phyloP scores from a whole-genome alignment of 2,113 vertebrate species.

The Phainopepla nitens region DNA sequence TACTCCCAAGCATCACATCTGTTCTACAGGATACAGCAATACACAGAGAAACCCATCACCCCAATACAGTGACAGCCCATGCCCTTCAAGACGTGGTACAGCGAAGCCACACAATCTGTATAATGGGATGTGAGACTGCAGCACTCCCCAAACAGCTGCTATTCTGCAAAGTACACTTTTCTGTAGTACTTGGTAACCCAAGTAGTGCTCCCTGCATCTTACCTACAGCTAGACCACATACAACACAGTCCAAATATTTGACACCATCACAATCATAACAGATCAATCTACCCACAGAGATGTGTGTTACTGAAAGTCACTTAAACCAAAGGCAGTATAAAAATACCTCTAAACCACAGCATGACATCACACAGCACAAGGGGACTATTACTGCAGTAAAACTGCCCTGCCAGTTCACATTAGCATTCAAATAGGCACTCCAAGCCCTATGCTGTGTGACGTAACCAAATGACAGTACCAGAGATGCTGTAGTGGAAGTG shows the following conservation, averaged over 20 bases:
- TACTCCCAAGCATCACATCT: rapidly evolving
- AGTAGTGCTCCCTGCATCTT: too few species aligned
- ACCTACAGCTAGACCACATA: not conserved
- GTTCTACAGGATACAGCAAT: not conserved
- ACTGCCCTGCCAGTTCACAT: not conserved
- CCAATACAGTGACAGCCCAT: rapidly evolving
- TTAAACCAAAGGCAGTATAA: not conserved
- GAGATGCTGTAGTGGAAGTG: not conserved
- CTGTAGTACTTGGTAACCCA: rapidly evolving
- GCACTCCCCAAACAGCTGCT: rapidly evolving
- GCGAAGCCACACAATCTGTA: not conserved
- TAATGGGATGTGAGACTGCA: not conserved
- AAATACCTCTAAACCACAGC: not conserved
- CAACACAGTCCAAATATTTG: rapidly evolving
- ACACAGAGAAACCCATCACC: rapidly evolving
- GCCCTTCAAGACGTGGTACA: rapidly evolving
- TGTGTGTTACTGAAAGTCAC: not conserved
- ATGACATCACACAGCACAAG: not conserved
- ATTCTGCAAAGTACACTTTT: not conserved
- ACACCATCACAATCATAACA: rapidly evolving
- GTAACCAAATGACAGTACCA: not conserved
- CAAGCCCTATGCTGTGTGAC: not conserved
- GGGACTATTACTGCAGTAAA: not conserved
- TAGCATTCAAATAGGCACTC: not conserved
- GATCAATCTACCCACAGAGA: not conserved